These are phyloP conservation scores for Drosophila lacertosa DNA, from an alignment of 1,140 invertebrate species.

Conservation along the genomic window DNA sequence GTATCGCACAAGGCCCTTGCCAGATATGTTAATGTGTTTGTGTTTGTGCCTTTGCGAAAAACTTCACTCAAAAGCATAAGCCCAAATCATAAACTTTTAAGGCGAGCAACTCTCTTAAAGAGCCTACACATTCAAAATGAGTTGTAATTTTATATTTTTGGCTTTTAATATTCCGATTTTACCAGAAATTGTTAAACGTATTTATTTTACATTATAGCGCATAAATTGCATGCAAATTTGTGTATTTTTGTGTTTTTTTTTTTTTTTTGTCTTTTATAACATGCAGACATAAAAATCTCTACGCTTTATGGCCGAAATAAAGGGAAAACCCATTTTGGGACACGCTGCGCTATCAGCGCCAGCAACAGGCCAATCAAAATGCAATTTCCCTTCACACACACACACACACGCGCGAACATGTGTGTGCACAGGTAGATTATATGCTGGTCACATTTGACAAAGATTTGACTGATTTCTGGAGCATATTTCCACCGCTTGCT, in stretches of 20 bases:
- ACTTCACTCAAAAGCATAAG: slow-evolving; percentile 9
- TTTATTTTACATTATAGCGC: slow-evolving; percentile 59
- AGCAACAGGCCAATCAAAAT: slow-evolving; percentile 75
- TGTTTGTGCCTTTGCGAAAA: slow-evolving; percentile 32
- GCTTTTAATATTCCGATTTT: slow-evolving; percentile 23
- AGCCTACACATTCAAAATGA: slow-evolving; percentile 27
- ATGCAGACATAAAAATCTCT: slow-evolving; percentile 56
- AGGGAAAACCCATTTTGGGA: slow-evolving; percentile 7
- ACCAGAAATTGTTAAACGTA: slow-evolving; percentile 51
- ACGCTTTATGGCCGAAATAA: slow-evolving; percentile 27
- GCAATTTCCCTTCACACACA: slow-evolving; percentile 63
- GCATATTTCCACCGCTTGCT: background rate
- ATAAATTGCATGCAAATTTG: slow-evolving; percentile 49
- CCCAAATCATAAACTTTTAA: slow-evolving; percentile 65
- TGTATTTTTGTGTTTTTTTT: slow-evolving; percentile 36
- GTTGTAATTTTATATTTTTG: background rate
- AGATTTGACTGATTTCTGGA: slow-evolving; percentile 31
- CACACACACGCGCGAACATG: no score
- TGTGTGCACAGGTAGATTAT: slow-evolving; percentile 38
- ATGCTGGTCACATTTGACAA: slow-evolving; percentile 16
- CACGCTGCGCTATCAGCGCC: slow-evolving; percentile 63
- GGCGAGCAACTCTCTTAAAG: slow-evolving; percentile 20
- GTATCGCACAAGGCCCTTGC: slow-evolving; percentile 65
- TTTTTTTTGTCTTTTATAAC: slow-evolving; percentile 33
- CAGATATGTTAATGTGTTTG: slow-evolving; percentile 68